Percentiles rank a stretch among this genome's conserved stretches.
Conservation (phyloP, 30 jellyfish, hydroid and myxozoan species). For the Cassiopea andromeda region DNA sequence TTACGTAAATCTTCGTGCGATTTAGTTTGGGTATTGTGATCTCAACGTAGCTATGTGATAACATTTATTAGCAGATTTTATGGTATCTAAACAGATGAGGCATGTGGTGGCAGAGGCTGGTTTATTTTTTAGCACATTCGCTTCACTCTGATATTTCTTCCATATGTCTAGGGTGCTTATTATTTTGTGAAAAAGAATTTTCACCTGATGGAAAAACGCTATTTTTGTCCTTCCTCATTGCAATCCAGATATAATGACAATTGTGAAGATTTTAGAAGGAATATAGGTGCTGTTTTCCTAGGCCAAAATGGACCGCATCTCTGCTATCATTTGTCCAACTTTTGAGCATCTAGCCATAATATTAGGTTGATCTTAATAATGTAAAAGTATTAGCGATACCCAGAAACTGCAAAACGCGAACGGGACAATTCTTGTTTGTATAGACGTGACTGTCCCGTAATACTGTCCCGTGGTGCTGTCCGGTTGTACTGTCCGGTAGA, state of each 20-base stretch:
- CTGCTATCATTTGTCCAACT: neutral
- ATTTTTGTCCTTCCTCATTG: too few species aligned
- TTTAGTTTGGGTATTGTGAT: constrained; percentile 48
- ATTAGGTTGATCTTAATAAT: neutral
- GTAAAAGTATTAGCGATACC: constrained; percentile 38
- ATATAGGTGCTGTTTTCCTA: too few species aligned
- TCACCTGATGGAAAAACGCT: too few species aligned
- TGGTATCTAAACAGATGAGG: neutral
- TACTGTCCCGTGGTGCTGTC: constrained; percentile 26
- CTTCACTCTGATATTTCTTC: too few species aligned
- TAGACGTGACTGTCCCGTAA: constrained; percentile 32
- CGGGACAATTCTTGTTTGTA: constrained; percentile 52
- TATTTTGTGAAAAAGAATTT: too few species aligned
- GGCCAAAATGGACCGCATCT: neutral
- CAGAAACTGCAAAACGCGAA: constrained; percentile 34
- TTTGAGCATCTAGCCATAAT: neutral
- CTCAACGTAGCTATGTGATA: neutral
- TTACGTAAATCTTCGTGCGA: constrained; percentile 52
- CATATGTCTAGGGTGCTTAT: too few species aligned
- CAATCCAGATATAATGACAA: too few species aligned
- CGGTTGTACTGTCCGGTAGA: constrained; percentile 42
- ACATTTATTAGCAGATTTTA: neutral
- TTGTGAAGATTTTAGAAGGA: too few species aligned
- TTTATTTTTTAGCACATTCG: too few species aligned
- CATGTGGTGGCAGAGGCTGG: neutral